Evolutionary conservation across 2,797 vertebrate species (phyloP), one percentile per base, ranked within the genome.

Genomic region (Arctocebus calabarensis): DNA sequence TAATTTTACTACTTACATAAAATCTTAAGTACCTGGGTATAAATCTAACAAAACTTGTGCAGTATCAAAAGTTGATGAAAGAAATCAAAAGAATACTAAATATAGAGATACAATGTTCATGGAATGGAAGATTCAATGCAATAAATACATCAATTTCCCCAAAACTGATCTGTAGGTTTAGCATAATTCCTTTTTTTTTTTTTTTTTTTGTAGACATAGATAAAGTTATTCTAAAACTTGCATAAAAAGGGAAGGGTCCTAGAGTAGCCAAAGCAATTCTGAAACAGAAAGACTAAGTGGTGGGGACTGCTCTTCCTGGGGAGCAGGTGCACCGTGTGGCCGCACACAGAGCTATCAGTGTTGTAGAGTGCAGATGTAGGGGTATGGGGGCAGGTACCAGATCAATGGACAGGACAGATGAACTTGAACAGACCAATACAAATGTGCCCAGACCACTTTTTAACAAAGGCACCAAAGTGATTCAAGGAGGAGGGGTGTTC

Each of bases 311-410:
- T 20, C 25, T 8, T 84, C n/a, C 25, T 34, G 29, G 22, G 6
- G 57, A 52, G 55, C 20, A 62, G 43, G 20, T 2, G 7, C 23
- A 19, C 40, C 20, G 40, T 37, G 11, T 3, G 32, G 66, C 64
- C 48, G 34, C 9, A 1, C 1, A 73, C 32, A 45, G 40, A 5
- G 2, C 48, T 22, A 45, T 8, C 1, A 1, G 32, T 25, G 32
- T 52, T 57, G 5, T 0, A 2, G 9, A 9, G 7, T 37, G 32
- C n/a, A 32, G n/a, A n/a, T 0, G 1, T n/a, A 45, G 45, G 74
- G 29, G 29, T 9, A 22, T 52, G 74, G 74, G 48, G 40, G 12
- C 23, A 23, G 73, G 73, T 52, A 52, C 48, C 14, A 16, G 48
- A 52, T 52, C 48, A 52, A 16, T 16, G 14, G 62, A 70, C 5